Conservation (phyloP, 2,888 invertebrate genomes). For the Scaptomyza flava region DNA sequence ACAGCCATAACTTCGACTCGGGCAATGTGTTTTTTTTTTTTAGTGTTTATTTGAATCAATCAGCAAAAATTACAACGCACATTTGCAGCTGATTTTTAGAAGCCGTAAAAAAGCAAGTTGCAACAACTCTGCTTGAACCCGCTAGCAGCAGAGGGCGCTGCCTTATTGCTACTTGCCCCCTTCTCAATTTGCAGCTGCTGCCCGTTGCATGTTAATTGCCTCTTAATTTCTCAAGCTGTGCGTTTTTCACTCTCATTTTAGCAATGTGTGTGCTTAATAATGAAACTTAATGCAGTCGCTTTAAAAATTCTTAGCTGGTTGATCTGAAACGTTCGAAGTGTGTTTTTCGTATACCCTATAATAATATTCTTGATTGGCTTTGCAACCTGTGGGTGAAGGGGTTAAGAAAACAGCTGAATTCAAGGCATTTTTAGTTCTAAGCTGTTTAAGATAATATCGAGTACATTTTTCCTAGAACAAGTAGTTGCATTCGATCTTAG, state of each 20-base stretch:
- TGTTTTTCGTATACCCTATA: slow-evolving; percentile 35
- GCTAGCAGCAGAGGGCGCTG: slow-evolving; percentile 50
- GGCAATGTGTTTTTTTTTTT: slow-evolving; percentile 31
- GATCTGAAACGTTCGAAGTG: slow-evolving; percentile 3
- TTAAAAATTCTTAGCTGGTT: slow-evolving; percentile 22
- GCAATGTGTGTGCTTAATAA: slow-evolving; percentile 31
- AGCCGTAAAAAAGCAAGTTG: slow-evolving; percentile 42
- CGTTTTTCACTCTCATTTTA: slow-evolving; percentile 14
- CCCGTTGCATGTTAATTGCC: slow-evolving; percentile 76
- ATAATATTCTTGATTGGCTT: neutral
- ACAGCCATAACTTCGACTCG: slow-evolving; percentile 40
- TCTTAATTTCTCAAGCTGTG: slow-evolving; percentile 72
- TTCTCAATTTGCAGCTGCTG: slow-evolving; percentile 55
- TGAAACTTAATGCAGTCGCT: slow-evolving; percentile 35
- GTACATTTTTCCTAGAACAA: too few relatives aligned
- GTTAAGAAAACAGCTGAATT: neutral
- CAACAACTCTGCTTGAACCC: slow-evolving; percentile 52
- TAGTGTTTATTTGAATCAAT: slow-evolving; percentile 66
- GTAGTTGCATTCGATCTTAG: too few relatives aligned
- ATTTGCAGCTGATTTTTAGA: slow-evolving; percentile 74
- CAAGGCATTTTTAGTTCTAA: too few relatives aligned
- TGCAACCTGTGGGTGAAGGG: neutral
- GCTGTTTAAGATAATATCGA: too few relatives aligned
- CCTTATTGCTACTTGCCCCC: neutral
- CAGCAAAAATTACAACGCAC: slow-evolving; percentile 73